Evolutionary conservation across 1,140 invertebrate genomes (phyloP), one percentile per base, ranked within the genome.

Genomic region (Sycophaga agraensis): DNA sequence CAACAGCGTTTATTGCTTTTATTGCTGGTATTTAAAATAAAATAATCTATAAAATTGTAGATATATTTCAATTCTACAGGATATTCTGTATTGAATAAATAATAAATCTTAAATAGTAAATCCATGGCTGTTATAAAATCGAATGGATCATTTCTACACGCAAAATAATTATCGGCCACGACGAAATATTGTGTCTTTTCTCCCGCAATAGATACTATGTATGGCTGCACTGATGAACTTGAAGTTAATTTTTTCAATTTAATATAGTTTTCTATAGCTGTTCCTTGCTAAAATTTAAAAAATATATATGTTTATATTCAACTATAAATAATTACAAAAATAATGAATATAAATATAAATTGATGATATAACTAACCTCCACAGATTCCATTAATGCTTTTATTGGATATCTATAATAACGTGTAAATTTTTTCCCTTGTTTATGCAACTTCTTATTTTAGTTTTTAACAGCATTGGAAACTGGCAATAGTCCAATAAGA

Each of bases 81-180:
- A 17, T 24, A 49, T 17, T 49, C 12, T 28, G 34, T 17, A 11
- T 49, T 49, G 34, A 49, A 49, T 2, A 16, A 12, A 34, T 31
- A 34, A 49, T 31, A 49, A 31, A 22, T 34, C 16, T 49, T 49
- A 17, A 49, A 49, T 7, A 49, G 46, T 19, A 49, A 49, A 49
- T 49, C 46, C 7, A 49, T 31, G 9, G 46, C 19, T 31, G 19
- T 4, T 2, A 28, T 34, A 17, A 49, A 17, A 5, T 28, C 8
- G 4, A n/a, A 16, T 17, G 6, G 16, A 34, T 49, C 46, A 5
- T 7, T 49, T 22, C 46, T 28, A 11, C 19, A n/a, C 11, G 16
- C 16, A 49, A 22, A 9, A 8, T 17, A 4, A 31, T 49, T 5
- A 17, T 49, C 46, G 6, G n/a, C 26, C 17, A 31, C 2, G 6